These are phyloP conservation scores for Neodon shergylaensis DNA, from an alignment of 2,113 vertebrate genomes.

Conservation along the genomic window DNA sequence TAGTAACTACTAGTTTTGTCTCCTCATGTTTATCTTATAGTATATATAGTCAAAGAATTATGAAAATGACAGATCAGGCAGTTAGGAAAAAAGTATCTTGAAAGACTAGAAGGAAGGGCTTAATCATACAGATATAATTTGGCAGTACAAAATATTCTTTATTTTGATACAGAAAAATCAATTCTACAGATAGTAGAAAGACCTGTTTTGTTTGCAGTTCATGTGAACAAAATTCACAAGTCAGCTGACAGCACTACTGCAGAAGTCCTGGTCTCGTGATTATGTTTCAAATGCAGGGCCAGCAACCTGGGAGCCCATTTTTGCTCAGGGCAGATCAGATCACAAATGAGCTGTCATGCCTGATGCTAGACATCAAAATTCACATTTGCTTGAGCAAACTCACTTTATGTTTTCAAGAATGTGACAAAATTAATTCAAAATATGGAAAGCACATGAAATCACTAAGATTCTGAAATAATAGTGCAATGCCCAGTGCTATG, in stretches of 20 bases:
- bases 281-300: background rate
- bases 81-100: background rate
- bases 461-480: background rate
- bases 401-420: background rate
- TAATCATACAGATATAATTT: slow-evolving; percentile 48
- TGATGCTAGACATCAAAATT: background rate
- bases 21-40: background rate
- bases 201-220: slow-evolving; percentile 40
- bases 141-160: slow-evolving; percentile 45
- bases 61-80: background rate
- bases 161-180: slow-evolving; percentile 64
- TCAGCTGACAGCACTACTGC: background rate
- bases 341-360: background rate
- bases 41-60: background rate
- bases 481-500: background rate
- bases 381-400: background rate
- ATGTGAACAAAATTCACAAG: background rate
- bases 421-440: slow-evolving; percentile 11
- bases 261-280: background rate
- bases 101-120: slow-evolving; percentile 15
- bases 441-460: background rate
- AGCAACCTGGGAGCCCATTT: background rate
- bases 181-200: slow-evolving; percentile 46
- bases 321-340: background rate
- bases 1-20: background rate